Evolutionary conservation across 1,140 invertebrate genomes (phyloP).

Genomic region (Babylonia areolata): DNA sequence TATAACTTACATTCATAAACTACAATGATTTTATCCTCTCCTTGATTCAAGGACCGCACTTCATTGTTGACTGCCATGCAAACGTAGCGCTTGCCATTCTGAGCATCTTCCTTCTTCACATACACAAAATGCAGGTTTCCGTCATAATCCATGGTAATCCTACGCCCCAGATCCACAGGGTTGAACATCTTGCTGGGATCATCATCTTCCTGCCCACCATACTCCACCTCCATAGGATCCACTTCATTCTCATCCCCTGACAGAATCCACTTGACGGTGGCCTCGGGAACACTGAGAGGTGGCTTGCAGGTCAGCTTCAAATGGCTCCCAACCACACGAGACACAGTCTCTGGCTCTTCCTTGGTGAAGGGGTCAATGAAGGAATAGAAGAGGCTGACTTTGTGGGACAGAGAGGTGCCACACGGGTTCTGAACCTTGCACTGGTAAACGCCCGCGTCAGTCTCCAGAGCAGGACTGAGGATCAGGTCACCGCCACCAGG

Average conservation of each 20-base stretch:
- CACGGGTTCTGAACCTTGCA: conserved; percentile 96
- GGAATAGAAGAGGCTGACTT: conserved; percentile 44
- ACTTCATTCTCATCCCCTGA: neutral
- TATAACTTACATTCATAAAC: conserved; percentile 44
- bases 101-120: conserved; percentile 53
- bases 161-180: conserved; percentile 51
- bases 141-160: conserved; percentile 63
- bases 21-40: conserved; percentile 50
- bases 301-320: conserved; percentile 62
- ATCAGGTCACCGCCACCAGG: conserved; percentile 91
- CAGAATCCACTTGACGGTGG: conserved; percentile 48
- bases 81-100: conserved; percentile 56
- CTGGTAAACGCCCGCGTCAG: conserved; percentile 94
- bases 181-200: conserved; percentile 16
- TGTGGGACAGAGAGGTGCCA: conserved; percentile 80
- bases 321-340: conserved; percentile 35
- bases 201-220: neutral
- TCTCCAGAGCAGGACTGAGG: conserved; percentile 88
- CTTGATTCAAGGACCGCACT: conserved; percentile 48
- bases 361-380: conserved; percentile 51
- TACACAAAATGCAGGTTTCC: conserved; percentile 66
- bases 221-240: neutral
- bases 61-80: conserved; percentile 51
- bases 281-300: conserved; percentile 53
- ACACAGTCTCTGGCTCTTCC: conserved; percentile 30